Conservation (phyloP, 2,113 vertebrate species). For the Meleagris gallopavo region DNA sequence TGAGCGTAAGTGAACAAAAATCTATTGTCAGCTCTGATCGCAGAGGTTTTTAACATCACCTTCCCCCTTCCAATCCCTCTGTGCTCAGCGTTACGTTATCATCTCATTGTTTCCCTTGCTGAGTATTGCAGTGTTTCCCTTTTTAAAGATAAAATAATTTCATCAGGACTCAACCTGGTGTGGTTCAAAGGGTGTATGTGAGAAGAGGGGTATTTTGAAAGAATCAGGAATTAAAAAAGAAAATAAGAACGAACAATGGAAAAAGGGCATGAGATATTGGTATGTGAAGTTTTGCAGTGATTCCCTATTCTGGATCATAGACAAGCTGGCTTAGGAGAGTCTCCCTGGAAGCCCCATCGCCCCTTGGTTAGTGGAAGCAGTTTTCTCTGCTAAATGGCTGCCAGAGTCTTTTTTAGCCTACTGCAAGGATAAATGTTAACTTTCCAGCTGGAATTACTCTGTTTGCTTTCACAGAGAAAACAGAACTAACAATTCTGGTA, state of each 20-base stretch:
- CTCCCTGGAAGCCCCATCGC: conserved; percentile 31
- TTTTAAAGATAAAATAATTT: conserved; percentile 18
- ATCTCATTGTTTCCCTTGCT: neutral
- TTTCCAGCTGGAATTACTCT: conserved; percentile 49
- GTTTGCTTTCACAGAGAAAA: conserved; percentile 66
- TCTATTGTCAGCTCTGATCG: conserved; percentile 36
- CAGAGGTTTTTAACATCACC: neutral
- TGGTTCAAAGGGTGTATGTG: neutral
- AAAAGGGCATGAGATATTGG: neutral
- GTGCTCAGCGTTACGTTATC: neutral
- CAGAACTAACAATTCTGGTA: conserved; percentile 71
- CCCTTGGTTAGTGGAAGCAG: conserved; percentile 41
- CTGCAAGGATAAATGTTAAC: conserved; percentile 58
- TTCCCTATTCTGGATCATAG: neutral
- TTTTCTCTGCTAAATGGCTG: conserved; percentile 6
- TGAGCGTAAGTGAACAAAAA: conserved; percentile 39
- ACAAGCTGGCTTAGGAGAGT: conserved; percentile 9
- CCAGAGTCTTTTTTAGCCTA: conserved; percentile 38
- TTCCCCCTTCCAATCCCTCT: neutral
- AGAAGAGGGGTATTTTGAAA: neutral
- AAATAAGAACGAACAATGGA: neutral
- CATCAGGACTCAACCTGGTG: neutral
- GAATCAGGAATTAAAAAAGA: neutral
- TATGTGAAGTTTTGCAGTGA: neutral
- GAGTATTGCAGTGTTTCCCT: neutral